Evolutionary conservation across 2,113 vertebrate species (phyloP), one percentile per base, ranked within the genome.

Genomic region (Deroptyus accipitrinus): DNA sequence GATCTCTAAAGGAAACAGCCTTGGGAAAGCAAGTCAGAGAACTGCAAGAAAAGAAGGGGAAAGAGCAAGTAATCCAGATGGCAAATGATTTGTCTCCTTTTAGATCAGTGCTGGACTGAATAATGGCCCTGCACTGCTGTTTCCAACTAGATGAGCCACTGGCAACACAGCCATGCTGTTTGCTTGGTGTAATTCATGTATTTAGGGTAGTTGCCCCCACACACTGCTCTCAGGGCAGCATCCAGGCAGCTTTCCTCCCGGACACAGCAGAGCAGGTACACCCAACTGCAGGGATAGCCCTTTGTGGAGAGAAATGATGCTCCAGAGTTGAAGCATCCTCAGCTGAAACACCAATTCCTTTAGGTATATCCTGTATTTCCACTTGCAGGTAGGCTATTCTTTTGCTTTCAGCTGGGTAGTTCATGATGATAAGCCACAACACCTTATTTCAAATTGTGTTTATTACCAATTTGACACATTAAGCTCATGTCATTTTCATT

Each of bases 81-180:
- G 49, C 25, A 77, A 54, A 57, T 37, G 5, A 61, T 25, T 57
- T 13, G 18, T 35, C 74, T 49, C 19, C 44, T 69, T 90, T 69
- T 70, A 51, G 41, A 51, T 20, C n/a, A 39, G 3, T 4, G 5
- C 3, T 52, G 41, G 49, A 14, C 44, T 52, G 33, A 55, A 19
- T 30, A 27, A 68, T 7, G 27, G 30, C 55, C n/a, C 28, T 78
- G 41, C 54, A 25, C 17, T 51, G 35, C 8, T 2, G 5, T 46
- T 66, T 52, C 35, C n/a, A 48, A 8, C 16, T 17, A 59, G 74
- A 27, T 13, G 52, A 78, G 41, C 41, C 62, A 42, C 3, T 62
- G 55, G 10, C 0, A 7, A 55, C 0, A 0, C 13, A 19, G 31
- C 37, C 41, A 8, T 16, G 42, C 25, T 68, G 33, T 37, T 63